Percentiles rank a stretch among this genome's conserved stretches.
Evolutionary conservation across 2,888 invertebrate genomes (phyloP).

Genomic region (Cecidostiba fungosa): DNA sequence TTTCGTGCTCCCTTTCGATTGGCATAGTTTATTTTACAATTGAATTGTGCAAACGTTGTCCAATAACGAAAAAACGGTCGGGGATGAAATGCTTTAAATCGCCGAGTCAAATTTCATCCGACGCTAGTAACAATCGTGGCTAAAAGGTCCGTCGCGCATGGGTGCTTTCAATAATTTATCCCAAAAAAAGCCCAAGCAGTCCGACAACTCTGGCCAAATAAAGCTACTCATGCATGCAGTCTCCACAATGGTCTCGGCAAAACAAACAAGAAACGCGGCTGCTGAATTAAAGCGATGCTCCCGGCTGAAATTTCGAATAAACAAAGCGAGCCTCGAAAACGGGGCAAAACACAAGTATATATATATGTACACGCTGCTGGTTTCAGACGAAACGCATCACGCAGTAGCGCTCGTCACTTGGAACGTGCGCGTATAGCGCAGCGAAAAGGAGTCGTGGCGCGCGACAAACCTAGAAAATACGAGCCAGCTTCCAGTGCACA

Average conservation of each 20-base stretch:
- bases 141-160: too few species aligned
- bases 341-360: not conserved
- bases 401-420: not conserved
- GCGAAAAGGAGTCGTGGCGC: not conserved
- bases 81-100: too few species aligned
- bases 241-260: not conserved
- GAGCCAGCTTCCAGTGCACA: not conserved
- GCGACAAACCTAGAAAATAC: not conserved
- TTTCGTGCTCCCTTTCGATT: too few species aligned
- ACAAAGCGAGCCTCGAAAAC: constrained; percentile 4
- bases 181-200: not conserved
- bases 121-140: not conserved
- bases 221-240: not conserved
- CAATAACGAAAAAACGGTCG: too few species aligned
- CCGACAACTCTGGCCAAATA: not conserved
- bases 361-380: not conserved
- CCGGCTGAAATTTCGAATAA: not conserved
- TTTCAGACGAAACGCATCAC: not conserved
- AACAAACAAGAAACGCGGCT: constrained; percentile 1
- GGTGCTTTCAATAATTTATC: not conserved
- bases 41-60: too few species aligned
- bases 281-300: not conserved
- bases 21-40: too few species aligned
- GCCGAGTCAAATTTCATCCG: not conserved
- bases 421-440: not conserved